Evolutionary conservation across 2,888 invertebrate genomes (phyloP).

Genomic region (Mylabris sibirica): DNA sequence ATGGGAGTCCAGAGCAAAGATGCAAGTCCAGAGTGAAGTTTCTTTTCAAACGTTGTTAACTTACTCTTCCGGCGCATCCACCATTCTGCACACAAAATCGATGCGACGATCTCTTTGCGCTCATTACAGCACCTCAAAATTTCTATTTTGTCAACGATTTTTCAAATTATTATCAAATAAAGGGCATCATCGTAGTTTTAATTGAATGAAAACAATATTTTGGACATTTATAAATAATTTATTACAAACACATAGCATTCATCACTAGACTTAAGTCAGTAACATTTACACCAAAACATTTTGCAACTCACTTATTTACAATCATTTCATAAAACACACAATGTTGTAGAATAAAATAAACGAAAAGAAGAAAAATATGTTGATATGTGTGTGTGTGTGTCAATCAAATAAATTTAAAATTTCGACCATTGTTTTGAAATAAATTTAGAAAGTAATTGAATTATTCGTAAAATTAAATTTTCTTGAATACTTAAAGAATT

Average conservation of each 20-base stretch:
- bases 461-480: not conserved
- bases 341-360: conserved; percentile 18
- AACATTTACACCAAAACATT: conserved; percentile 43
- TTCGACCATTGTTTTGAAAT: conserved; percentile 8
- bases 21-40: too few species aligned
- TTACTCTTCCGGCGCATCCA: not conserved
- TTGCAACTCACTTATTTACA: conserved; percentile 43
- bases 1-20: too few species aligned
- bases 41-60: too few species aligned
- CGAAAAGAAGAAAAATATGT: conserved; percentile 15
- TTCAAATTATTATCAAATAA: not conserved
- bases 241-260: conserved; percentile 45
- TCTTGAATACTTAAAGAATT: not conserved
- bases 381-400: conserved; percentile 30
- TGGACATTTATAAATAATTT: conserved; percentile 47
- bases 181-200: not conserved
- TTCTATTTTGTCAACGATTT: not conserved
- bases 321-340: conserved; percentile 39
- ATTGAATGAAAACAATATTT: conserved; percentile 22
- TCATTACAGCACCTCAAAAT: too few species aligned
- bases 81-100: not conserved
- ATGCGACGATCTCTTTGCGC: not conserved
- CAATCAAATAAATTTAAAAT: not conserved
- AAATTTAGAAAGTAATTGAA: conserved; percentile 13
- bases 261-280: conserved; percentile 37